A percentile compares a stretch with the other conserved stretches of the same genome.
Evolutionary conservation across 2,797 vertebrate species (phyloP).

Genomic region (Vireo griseus): DNA sequence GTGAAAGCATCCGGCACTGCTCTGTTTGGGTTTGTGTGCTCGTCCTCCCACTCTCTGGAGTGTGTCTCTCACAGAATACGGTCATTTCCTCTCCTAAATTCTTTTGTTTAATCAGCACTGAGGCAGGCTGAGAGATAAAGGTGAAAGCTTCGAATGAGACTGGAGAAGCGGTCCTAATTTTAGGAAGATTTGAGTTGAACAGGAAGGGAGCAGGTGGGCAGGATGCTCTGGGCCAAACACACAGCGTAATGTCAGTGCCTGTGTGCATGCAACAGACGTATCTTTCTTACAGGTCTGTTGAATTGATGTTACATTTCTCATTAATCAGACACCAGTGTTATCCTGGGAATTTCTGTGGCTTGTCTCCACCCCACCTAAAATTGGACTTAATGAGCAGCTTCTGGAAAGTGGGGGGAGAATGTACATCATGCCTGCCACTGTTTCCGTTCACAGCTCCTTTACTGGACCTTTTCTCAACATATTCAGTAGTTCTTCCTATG

Average conservation of each 20-base stretch:
- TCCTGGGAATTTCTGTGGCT: constrained; percentile 7
- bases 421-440: background rate
- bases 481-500: background rate
- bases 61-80: background rate
- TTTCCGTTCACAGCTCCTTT: background rate
- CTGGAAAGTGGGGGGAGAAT: background rate
- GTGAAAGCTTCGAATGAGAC: background rate
- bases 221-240: background rate
- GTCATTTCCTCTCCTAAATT: background rate
- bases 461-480: background rate
- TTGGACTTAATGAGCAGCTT: constrained; percentile 23
- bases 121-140: background rate
- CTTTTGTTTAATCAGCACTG: background rate
- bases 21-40: background rate
- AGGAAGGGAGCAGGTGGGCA: background rate
- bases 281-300: background rate
- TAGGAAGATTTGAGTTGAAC: background rate
- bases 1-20: background rate
- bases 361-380: background rate
- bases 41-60: background rate
- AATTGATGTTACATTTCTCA: background rate
- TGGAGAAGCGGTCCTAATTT: background rate
- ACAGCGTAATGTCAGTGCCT: background rate
- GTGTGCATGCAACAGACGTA: background rate
- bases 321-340: background rate